These are phyloP conservation scores for Rhamphomyia laevipes DNA, from an alignment of 2,888 invertebrate species.

Conservation along the genomic window DNA sequence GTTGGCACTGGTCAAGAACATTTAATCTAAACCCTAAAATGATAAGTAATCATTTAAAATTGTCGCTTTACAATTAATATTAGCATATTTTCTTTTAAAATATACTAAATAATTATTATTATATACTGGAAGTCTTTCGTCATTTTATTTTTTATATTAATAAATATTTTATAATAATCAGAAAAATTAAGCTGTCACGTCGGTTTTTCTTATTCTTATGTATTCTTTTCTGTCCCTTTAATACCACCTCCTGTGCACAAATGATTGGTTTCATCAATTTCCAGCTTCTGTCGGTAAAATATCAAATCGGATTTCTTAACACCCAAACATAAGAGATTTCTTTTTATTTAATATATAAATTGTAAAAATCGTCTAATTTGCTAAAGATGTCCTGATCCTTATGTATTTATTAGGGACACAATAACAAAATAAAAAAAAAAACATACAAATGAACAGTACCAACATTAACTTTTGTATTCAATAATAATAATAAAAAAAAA, in stretches of 20 bases:
- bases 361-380: slow-evolving; percentile 1
- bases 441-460: background rate
- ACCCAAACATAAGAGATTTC: too few species aligned
- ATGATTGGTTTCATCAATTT: slow-evolving; percentile 5
- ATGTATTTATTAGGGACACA: background rate
- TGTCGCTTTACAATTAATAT: too few species aligned
- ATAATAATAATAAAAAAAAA: background rate
- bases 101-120: too few species aligned
- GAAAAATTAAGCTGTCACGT: slow-evolving; percentile 8
- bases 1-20: too few species aligned
- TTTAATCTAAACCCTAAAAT: too few species aligned
- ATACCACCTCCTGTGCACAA: slow-evolving; percentile 7
- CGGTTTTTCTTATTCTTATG: background rate
- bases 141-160: too few species aligned
- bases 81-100: too few species aligned
- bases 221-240: background rate
- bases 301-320: too few species aligned
- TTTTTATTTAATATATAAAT: too few species aligned
- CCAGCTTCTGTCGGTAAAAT: slow-evolving; percentile 7
- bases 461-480: background rate
- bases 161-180: slow-evolving; percentile 2
- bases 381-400: background rate
- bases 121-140: too few species aligned
- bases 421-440: background rate
- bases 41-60: too few species aligned